Conservation (phyloP, 2,797 vertebrate genomes). For the Hafferia zeledoni region DNA sequence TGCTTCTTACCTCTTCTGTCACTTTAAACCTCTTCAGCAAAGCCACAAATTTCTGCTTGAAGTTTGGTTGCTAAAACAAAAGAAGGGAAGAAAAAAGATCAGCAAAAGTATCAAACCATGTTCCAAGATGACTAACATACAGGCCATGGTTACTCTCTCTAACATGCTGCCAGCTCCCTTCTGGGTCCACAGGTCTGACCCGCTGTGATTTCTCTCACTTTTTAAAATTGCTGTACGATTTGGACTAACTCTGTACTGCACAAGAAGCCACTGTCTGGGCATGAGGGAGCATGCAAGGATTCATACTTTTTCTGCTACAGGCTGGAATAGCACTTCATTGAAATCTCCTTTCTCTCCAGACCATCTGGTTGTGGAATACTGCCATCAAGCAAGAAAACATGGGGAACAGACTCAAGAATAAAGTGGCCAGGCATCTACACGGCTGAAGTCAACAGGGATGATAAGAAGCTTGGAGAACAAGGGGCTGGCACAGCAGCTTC, state of each 20-base stretch:
- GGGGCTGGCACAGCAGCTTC: neutral
- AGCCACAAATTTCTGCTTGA: conserved; percentile 98
- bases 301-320: neutral
- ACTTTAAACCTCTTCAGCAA: conserved; percentile 95
- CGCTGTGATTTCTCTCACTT: neutral
- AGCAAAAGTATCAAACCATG: neutral
- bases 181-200: neutral
- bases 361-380: neutral
- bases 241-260: neutral
- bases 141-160: neutral
- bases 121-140: neutral
- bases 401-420: neutral
- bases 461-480: neutral
- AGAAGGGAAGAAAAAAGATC: neutral
- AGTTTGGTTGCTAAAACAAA: conserved; percentile 89
- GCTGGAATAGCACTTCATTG: neutral
- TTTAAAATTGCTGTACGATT: neutral
- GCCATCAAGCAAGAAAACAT: neutral
- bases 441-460: neutral
- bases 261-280: neutral
- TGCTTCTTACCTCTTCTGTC: conserved; percentile 87
- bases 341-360: neutral
- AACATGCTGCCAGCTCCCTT: neutral
- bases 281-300: neutral
- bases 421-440: neutral